Base-by-base conservation (phyloP, 2,888 invertebrate genomes). In the Drosophila differens region DNA sequence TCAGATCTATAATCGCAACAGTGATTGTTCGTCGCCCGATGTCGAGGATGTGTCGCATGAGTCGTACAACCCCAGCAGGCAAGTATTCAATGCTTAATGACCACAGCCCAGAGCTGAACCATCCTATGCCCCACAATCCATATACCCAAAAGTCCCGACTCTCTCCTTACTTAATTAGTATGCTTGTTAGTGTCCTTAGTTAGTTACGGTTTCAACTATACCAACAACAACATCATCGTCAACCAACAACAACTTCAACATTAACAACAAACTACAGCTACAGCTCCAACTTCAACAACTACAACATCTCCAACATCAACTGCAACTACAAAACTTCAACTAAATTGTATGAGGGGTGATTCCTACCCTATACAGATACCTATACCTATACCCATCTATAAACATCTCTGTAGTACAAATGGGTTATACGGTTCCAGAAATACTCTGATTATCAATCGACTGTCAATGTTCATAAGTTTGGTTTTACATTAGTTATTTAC, bases 1-100 rank as follows among this genome's bases (percentile, higher is more conserved):
- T 69, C 84, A 84, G 41, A 83, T 70, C 66, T 49, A 74, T 52
- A 51, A 74, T 32, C 68, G 73, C 9, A 79, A 81, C 30, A 90
- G 82, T 67, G 7, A 25, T 28, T 19, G 12, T 6, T 28, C 28
- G 19, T 52, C 12, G n/a, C n/a, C 52, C 12, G 52, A 52, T 6
- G 35, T 51, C 6, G 74, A 75, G 9, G 85, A 88, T 4, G 25
- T 69, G 32, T 16, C 35, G 35, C 60, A 49, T 1, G 39, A 55
- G 70, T 3, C 73, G 25, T 66, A 75, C n/a, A 72, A 58, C 55
- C 65, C 19, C 52, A 85, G 83, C 55, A 91, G 93, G 92, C 92
- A 79, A 89, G 89, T 16, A 25, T 47, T 47, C 47, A 47, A 47
- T 84, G 41, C 16, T 16, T 10, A 22, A 5, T 10, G n/a, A 9